These are phyloP conservation scores for Chondrilla cf. caribensis DNA, from an alignment of 37 sponge, comb jelly and placozoan species.

Conservation along the genomic window DNA sequence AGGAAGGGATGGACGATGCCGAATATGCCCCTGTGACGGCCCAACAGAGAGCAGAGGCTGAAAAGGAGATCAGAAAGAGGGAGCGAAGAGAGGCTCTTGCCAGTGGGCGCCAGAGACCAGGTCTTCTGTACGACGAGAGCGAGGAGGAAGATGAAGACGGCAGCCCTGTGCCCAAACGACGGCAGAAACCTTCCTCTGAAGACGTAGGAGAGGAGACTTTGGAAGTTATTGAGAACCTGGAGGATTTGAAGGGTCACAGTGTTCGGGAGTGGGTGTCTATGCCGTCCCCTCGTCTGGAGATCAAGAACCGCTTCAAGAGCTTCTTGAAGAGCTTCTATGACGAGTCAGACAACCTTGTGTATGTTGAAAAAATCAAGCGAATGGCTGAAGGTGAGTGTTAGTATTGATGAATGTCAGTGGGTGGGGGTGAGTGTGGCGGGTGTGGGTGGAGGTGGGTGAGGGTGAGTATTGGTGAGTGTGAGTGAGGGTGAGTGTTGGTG, in stretches of 20 bases:
- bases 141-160: constrained; percentile 75
- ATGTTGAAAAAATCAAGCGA: constrained; percentile 90
- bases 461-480: too few species aligned
- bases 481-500: too few species aligned
- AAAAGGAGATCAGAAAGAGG: constrained; percentile 81
- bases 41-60: constrained; percentile 71
- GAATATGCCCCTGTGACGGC: constrained; percentile 73
- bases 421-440: too few species aligned
- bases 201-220: constrained; percentile 32
- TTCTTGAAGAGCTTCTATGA: constrained; percentile 85
- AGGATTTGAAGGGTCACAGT: constrained; percentile 94
- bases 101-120: constrained; percentile 80
- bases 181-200: constrained; percentile 40
- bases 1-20: constrained; percentile 62
- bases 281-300: constrained; percentile 90
- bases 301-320: constrained; percentile 93
- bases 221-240: constrained; percentile 93
- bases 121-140: constrained; percentile 84
- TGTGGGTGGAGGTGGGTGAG: too few species aligned
- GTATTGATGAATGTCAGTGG: not conserved
- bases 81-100: constrained; percentile 78
- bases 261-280: constrained; percentile 99
- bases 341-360: constrained; percentile 80
- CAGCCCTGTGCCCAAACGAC: constrained; percentile 13
- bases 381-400: constrained; percentile 88